Percentiles rank a stretch among this genome's conserved stretches.
These are phyloP conservation scores for Phenganax subtilis DNA, from an alignment of 92 coral and sea anemone genomes.

Conservation along the genomic window DNA sequence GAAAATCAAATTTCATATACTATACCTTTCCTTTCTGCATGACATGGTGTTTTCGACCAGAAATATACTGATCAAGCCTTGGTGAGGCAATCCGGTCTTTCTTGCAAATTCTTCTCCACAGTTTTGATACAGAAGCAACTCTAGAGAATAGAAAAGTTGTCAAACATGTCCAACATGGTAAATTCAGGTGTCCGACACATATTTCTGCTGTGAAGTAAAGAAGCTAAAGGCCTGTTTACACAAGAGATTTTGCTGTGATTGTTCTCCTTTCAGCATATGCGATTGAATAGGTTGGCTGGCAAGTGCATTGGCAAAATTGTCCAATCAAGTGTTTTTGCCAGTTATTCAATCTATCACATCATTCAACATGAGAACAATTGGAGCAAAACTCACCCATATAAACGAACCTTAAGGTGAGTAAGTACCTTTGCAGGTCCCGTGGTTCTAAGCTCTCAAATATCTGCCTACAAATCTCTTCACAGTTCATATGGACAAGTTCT, in stretches of 20 bases:
- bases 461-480: conserved; percentile 53
- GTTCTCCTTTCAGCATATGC: too few relatives aligned
- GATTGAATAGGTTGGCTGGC: too few relatives aligned
- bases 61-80: conserved; percentile 51
- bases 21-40: conserved; percentile 64
- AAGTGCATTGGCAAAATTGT: too few relatives aligned
- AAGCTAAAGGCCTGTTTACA: too few relatives aligned
- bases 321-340: too few relatives aligned
- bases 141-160: conserved; percentile 28
- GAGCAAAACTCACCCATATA: too few relatives aligned
- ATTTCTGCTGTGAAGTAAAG: not conserved
- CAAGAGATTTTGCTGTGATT: too few relatives aligned
- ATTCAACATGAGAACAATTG: too few relatives aligned
- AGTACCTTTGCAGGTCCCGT: conserved; percentile 63
- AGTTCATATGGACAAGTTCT: conserved; percentile 46
- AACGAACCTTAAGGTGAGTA: not conserved
- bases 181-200: not conserved
- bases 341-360: too few relatives aligned
- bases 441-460: conserved; percentile 56
- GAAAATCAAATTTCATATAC: not conserved
- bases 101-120: conserved; percentile 58
- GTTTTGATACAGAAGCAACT: conserved; percentile 58
- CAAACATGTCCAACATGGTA: not conserved
- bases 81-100: conserved; percentile 29
- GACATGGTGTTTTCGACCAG: conserved; percentile 50